Evolutionary conservation across 2,113 vertebrate genomes (phyloP), one percentile per base, ranked within the genome.

Genomic region (Geococcyx californianus): DNA sequence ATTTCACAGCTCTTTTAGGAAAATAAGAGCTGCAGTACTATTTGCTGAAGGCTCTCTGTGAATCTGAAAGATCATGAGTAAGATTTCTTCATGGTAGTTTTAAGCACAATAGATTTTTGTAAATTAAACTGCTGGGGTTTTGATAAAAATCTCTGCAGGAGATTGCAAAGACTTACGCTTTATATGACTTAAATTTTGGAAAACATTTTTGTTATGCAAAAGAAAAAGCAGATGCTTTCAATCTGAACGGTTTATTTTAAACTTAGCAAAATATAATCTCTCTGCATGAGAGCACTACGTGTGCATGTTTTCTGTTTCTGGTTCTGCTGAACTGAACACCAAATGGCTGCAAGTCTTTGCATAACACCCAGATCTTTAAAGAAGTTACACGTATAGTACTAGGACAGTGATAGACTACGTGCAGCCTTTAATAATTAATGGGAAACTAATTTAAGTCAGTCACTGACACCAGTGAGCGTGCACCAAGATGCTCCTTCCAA

Each of bases 141-240:
- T 13, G 36, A 80, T 85, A 67, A 44, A 69, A 76, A 66, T 54
- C 64, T 59, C 80, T 52, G 76, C 78, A 76, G 85, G 62, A 82
- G 62, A 54, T 75, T 69, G 85, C 88, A 80, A 76, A 83, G 88
- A 60, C 68, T 90, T 89, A 60, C 4, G 13, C 63, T 86, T 69
- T 24, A 80, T 54, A 58, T 29, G 19, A 33, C 75, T 80, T 72
- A 4, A 38, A 59, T 92, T 95, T 84, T 59, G 79, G 75, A 84
- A 90, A 92, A 77, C 29, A 67, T 68, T 80, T 93, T 49, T 83
- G 83, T 69, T 63, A 70, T 62, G 78, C 45, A 67, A 62, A 85
- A 94, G 91, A 34, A 70, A 80, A 94, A 90, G 51, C 96, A 96
- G 94, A 95, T 95, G 93, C 88, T 94, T 93, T 95, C 82, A 78